phyloP scores from a whole-genome alignment of 2,113 vertebrate genomes.

The Aegithalos caudatus region DNA sequence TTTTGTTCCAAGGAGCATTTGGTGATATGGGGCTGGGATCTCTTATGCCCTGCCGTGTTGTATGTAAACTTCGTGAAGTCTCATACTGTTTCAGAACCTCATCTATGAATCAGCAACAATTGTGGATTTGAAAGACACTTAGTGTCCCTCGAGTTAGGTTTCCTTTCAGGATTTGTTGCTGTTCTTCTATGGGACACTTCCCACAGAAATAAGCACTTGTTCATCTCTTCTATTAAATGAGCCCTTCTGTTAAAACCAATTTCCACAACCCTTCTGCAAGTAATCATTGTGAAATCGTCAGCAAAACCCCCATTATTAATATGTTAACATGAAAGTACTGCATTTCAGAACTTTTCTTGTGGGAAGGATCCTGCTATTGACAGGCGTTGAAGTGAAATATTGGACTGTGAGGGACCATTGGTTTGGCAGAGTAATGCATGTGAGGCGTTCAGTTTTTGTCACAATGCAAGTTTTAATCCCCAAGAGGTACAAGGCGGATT shows the following conservation, averaged over 20 bases:
- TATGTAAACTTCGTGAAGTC: not conserved
- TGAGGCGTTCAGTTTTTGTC: not conserved
- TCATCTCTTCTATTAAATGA: not conserved
- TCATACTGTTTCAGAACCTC: not conserved
- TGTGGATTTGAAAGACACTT: not conserved
- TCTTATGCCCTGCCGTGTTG: not conserved
- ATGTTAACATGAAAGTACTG: not conserved
- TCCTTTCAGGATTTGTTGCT: not conserved
- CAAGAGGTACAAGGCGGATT: not conserved
- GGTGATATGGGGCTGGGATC: not conserved
- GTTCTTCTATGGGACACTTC: not conserved
- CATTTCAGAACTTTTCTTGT: not conserved
- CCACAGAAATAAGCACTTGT: not conserved
- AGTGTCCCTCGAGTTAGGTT: not conserved
- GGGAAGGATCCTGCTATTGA: not conserved
- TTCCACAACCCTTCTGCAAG: not conserved
- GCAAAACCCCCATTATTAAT: rapidly evolving
- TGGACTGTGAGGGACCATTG: not conserved
- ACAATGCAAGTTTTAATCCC: not conserved
- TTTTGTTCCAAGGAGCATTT: not conserved
- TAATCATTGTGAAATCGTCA: not conserved
- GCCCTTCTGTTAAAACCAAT: not conserved
- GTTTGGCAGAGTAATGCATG: not conserved
- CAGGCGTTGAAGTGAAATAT: not conserved
- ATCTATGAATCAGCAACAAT: not conserved